These are phyloP conservation scores for Echeneis naucrates DNA, from an alignment of 2,797 vertebrate species.

Conservation along the genomic window DNA sequence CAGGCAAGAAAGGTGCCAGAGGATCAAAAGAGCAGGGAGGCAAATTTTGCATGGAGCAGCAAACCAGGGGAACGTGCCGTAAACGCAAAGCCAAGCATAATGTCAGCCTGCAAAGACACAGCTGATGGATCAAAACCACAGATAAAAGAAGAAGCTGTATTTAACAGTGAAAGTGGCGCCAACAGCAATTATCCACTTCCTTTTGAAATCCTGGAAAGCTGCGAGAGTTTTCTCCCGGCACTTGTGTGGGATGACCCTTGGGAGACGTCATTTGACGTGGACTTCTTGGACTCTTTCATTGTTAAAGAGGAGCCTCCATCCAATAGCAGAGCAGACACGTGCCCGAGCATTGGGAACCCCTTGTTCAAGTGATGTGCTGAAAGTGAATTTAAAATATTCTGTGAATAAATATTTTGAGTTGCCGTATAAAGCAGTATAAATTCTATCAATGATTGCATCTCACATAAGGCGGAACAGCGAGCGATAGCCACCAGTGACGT, in stretches of 20 bases:
- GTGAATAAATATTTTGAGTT: conserved; percentile 11
- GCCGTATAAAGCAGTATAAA: neutral
- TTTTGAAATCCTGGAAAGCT: neutral
- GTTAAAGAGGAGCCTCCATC: rapidly evolving
- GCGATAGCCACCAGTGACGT: no score
- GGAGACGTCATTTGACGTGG: neutral
- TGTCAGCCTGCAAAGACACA: neutral
- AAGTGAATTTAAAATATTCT: neutral
- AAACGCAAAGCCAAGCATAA: neutral
- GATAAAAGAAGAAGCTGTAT: neutral
- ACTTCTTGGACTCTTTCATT: neutral
- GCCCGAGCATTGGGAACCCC: neutral
- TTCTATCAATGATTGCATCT: neutral
- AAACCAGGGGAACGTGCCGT: neutral
- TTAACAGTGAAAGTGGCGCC: neutral
- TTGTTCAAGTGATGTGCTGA: neutral
- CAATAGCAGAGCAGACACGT: neutral
- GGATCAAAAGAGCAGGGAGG: neutral
- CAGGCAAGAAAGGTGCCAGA: neutral
- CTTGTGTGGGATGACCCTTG: neutral
- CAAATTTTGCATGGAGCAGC: neutral
- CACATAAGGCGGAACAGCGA: no score
- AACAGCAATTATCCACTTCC: neutral
- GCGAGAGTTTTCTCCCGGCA: neutral
- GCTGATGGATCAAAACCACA: neutral